Percentiles rank a stretch among this genome's conserved stretches.
Conservation (phyloP, 2,888 invertebrate species). For the Mesorhabditis sp. region DNA sequence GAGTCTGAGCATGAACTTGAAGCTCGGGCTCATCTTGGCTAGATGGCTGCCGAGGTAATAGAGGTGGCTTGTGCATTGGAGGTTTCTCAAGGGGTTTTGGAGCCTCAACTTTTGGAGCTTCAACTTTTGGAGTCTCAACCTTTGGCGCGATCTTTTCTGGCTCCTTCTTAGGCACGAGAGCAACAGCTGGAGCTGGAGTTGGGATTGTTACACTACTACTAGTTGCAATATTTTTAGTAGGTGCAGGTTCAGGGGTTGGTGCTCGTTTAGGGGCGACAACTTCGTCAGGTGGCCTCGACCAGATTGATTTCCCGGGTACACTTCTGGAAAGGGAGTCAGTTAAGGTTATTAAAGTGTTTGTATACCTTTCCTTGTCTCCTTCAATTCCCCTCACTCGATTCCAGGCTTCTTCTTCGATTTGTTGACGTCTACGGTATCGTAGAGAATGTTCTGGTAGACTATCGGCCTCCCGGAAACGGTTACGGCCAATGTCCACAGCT, state of each 20-base stretch:
- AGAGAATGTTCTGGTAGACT: slow-evolving; percentile 20
- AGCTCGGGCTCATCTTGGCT: slow-evolving; percentile 46
- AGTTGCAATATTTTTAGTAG: neutral
- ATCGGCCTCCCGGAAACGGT: slow-evolving; percentile 5
- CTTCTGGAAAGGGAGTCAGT: neutral
- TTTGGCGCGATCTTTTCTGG: neutral
- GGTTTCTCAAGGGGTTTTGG: neutral
- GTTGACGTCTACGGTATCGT: slow-evolving; percentile 47
- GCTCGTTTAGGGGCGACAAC: neutral
- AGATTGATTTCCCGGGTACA: neutral
- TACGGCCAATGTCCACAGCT: neutral
- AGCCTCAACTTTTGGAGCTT: neutral
- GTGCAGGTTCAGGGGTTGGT: neutral
- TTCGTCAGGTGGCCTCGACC: slow-evolving; percentile 12
- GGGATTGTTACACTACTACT: neutral
- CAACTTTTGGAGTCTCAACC: neutral
- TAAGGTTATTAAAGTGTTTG: too few species aligned
- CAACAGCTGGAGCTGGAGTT: neutral
- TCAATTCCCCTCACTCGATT: slow-evolving; percentile 31
- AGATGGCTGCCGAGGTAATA: slow-evolving; percentile 40
- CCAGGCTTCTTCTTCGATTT: slow-evolving; percentile 52
- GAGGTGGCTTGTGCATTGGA: slow-evolving; percentile 35
- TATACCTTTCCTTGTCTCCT: neutral
- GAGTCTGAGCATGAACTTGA: neutral
- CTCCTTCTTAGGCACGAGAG: neutral